Conservation (phyloP, 1,140 invertebrate species). For the Steinernema feltiae region DNA sequence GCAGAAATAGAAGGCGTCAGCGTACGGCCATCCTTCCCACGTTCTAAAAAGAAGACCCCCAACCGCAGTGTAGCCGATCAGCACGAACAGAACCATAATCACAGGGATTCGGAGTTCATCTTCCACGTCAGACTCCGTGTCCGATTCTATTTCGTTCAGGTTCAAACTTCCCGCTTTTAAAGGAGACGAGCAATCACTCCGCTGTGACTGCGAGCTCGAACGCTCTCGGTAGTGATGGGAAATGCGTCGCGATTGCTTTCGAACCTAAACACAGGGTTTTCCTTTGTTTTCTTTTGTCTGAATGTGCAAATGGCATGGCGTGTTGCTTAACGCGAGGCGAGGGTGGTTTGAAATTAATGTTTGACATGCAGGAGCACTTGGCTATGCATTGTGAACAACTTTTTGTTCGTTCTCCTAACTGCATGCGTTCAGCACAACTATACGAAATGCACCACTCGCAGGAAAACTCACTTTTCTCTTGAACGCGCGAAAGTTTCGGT, state of each 20-base stretch:
- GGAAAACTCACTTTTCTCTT: conserved; percentile 40
- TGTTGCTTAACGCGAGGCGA: too few relatives aligned
- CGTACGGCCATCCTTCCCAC: conserved; percentile 56
- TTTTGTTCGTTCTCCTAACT: too few relatives aligned
- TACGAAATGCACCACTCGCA: too few relatives aligned
- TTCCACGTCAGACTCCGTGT: conserved; percentile 39
- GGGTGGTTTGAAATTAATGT: not conserved
- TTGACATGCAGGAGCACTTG: not conserved
- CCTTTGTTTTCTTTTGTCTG: conserved; percentile 4
- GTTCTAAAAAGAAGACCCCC: conserved; percentile 51
- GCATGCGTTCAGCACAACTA: too few relatives aligned
- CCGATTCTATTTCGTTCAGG: conserved; percentile 48
- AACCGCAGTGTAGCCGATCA: conserved; percentile 53
- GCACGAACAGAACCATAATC: conserved; percentile 53
- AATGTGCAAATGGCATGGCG: too few relatives aligned
- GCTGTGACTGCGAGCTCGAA: conserved; percentile 39
- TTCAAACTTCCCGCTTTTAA: conserved; percentile 51
- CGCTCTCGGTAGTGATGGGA: conserved; percentile 42
- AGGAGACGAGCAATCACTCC: conserved; percentile 30
- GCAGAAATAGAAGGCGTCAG: conserved; percentile 58
- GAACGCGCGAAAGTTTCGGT: conserved; percentile 42
- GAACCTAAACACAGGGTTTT: conserved; percentile 35
- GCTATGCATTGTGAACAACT: not conserved
- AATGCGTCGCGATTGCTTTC: conserved; percentile 48
- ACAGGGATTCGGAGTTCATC: conserved; percentile 53